These are phyloP conservation scores for Plutella xylostella DNA, from an alignment of 2,888 invertebrate species.

Conservation along the genomic window DNA sequence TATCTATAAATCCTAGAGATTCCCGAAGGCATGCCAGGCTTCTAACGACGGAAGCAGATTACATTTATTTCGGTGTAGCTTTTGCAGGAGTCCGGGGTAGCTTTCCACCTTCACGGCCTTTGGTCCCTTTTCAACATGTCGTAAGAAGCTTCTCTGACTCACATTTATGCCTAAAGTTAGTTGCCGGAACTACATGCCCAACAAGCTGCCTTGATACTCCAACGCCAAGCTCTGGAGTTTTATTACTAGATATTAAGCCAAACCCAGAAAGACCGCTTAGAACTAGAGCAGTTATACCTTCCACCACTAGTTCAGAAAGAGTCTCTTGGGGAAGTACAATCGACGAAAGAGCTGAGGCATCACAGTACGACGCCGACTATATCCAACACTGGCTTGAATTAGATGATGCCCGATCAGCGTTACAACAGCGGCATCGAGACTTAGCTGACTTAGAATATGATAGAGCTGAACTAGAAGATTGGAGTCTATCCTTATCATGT, in stretches of 20 bases:
- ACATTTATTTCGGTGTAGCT: constrained; percentile 76
- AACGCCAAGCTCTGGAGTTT: constrained; percentile 72
- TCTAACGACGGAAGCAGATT: constrained; percentile 72
- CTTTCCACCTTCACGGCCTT: constrained; percentile 77
- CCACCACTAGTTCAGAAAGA: constrained; percentile 58
- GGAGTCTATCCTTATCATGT: constrained; percentile 80
- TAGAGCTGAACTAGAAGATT: constrained; percentile 81
- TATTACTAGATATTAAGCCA: constrained; percentile 71
- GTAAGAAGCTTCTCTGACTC: constrained; percentile 82
- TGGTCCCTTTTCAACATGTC: constrained; percentile 78
- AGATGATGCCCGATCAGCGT: constrained; percentile 77
- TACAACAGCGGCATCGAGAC: constrained; percentile 77
- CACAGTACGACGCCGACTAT: constrained; percentile 78
- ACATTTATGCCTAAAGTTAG: constrained; percentile 77
- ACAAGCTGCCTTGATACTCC: constrained; percentile 68
- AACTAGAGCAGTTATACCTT: constrained; percentile 68
- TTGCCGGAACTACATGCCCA: constrained; percentile 70
- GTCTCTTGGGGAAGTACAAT: constrained; percentile 71
- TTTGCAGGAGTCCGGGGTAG: constrained; percentile 76
- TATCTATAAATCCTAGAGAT: constrained; percentile 60
- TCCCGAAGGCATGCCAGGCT: constrained; percentile 67
- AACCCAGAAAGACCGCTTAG: constrained; percentile 69
- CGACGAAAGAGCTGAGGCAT: constrained; percentile 69
- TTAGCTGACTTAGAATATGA: constrained; percentile 79
- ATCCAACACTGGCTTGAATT: constrained; percentile 81